Evolutionary conservation across 1,140 invertebrate genomes (phyloP), one percentile per base, ranked within the genome.

Genomic region (Cephus cinctus): DNA sequence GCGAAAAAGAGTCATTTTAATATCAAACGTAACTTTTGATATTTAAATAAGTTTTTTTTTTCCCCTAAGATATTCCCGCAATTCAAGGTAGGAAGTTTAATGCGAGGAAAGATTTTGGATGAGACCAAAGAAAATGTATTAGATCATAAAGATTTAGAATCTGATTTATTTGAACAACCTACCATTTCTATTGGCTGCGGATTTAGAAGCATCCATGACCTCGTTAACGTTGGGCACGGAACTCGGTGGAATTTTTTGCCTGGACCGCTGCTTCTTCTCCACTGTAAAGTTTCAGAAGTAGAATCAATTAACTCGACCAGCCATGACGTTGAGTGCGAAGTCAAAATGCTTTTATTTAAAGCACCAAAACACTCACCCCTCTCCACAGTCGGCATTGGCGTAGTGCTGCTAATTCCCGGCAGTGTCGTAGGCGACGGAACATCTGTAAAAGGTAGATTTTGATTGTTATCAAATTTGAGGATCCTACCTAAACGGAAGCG

Each of bases 381-480:
- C 5, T 52, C 43, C 19, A 57, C 54, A 32, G 36, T 39, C 0
- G 56, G 52, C 22, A 52, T 48, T 14, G 45, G 40, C 12, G 57
- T 60, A 4, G 47, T 49, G 8, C 21, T 12, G 20, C 34, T 46
- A 2, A 35, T 43, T 12, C 41, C 39, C 30, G 57, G 35, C 27
- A 38, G 50, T 0, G 66, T 69, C 20, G 68, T 71, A 21, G 68
- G 59, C 15, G 50, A 50, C 11, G 59, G 59, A 27, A 67, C 61
- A 35, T 59, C 66, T 71, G 51, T 27, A 65, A 64, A 54, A 49
- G n/a, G n/a, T n/a, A n/a, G n/a, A n/a, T n/a, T n/a, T n/a, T n/a
- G n/a, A n/a, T n/a, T n/a, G n/a, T n/a, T n/a, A n/a, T n/a, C n/a
- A n/a, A n/a, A n/a, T n/a, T n/a, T n/a, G n/a, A n/a, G n/a, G n/a